Conservation (phyloP, 2,113 vertebrate genomes). For the Thinocorus orbignyianus region DNA sequence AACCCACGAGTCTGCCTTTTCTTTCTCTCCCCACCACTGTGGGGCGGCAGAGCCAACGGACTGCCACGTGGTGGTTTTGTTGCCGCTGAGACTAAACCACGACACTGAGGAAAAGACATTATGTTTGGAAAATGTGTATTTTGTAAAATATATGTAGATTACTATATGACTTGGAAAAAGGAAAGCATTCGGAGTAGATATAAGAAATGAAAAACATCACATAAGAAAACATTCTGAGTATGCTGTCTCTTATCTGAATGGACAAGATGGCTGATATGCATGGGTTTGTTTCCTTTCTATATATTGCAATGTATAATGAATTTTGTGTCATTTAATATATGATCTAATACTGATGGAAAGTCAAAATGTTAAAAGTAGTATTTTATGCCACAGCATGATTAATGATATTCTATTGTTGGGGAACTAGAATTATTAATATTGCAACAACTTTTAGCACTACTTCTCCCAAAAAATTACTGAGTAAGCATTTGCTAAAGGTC, state of each 20-base stretch:
- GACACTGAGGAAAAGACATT: not conserved
- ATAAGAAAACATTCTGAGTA: not conserved
- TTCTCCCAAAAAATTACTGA: not conserved
- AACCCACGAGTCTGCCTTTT: too few species aligned
- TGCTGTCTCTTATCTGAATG: not conserved
- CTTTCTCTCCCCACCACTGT: too few species aligned
- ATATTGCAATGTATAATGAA: not conserved
- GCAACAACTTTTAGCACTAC: not conserved
- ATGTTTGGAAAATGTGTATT: not conserved
- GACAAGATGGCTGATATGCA: not conserved
- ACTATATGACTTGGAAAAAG: not conserved
- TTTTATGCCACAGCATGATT: not conserved
- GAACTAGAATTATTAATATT: not conserved
- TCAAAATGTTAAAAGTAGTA: constrained; percentile 1
- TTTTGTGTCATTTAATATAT: not conserved
- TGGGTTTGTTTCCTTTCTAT: not conserved
- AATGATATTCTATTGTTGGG: not conserved
- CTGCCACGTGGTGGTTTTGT: too few species aligned
- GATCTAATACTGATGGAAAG: not conserved
- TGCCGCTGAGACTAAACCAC: too few species aligned
- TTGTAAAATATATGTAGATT: not conserved
- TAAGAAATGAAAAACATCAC: not conserved
- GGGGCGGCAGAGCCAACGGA: too few species aligned
- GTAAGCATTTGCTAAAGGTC: not conserved
- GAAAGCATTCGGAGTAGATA: not conserved